A percentile compares a stretch with the other conserved stretches of the same genome.
Conservation (phyloP, 1,140 invertebrate genomes). For the Hestina assimilis region DNA sequence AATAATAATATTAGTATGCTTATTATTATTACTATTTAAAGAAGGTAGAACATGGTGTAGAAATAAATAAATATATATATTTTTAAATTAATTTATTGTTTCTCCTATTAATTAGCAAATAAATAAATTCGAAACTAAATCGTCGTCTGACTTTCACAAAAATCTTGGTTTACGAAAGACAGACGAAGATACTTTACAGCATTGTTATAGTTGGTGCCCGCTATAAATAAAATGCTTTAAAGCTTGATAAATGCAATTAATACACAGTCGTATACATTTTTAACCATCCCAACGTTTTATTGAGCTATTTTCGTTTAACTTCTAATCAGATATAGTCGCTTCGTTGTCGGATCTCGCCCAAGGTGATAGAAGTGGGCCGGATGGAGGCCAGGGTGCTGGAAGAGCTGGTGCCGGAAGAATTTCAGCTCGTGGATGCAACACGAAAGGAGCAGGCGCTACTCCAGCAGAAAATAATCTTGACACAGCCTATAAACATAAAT, state of each 20-base stretch:
- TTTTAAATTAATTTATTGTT: neutral
- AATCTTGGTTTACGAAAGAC: constrained; percentile 43
- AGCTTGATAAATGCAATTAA: constrained; percentile 16
- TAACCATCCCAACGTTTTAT: neutral
- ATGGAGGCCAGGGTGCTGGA: constrained; percentile 57
- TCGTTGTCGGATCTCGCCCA: constrained; percentile 70
- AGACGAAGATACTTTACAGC: constrained; percentile 46
- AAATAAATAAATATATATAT: neutral
- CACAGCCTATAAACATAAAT: constrained; percentile 55
- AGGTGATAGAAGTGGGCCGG: constrained; percentile 59
- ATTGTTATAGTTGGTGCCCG: neutral
- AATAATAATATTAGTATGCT: too few relatives aligned
- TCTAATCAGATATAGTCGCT: constrained; percentile 60
- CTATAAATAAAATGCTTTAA: neutral
- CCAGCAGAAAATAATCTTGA: constrained; percentile 53
- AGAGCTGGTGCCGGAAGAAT: constrained; percentile 57
- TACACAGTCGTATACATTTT: constrained; percentile 3
- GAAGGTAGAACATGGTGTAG: too few relatives aligned
- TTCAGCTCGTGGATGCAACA: constrained; percentile 64
- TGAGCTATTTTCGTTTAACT: constrained; percentile 5
- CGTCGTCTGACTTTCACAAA: constrained; percentile 66
- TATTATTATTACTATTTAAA: too few relatives aligned
- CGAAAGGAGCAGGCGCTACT: constrained; percentile 48
- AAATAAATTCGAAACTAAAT: constrained; percentile 39
- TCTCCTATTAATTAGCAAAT: constrained; percentile 27